Percentiles rank a stretch among this genome's conserved stretches.
Evolutionary conservation across 2,113 vertebrate genomes (phyloP).

Genomic region (Onychorhynchus coronatus): DNA sequence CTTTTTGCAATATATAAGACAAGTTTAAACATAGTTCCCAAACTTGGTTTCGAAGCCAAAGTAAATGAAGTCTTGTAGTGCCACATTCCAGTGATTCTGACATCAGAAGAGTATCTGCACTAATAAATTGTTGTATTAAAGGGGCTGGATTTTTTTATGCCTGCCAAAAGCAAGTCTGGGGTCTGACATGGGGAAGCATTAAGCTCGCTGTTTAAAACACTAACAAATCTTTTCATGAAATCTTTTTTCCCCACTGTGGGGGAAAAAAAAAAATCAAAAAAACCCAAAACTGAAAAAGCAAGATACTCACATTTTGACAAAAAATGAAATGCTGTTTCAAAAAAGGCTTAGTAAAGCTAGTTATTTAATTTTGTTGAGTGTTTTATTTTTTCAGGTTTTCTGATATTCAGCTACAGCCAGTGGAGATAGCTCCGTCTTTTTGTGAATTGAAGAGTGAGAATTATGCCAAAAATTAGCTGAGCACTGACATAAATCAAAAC

Average conservation of each 20-base stretch:
- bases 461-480: neutral
- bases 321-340: neutral
- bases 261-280: neutral
- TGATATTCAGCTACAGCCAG: neutral
- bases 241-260: neutral
- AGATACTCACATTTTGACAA: neutral
- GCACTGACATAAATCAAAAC: neutral
- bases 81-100: conserved; percentile 60
- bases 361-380: neutral
- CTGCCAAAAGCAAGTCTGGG: neutral
- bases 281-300: neutral
- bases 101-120: conserved; percentile 41
- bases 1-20: conserved; percentile 21
- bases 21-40: conserved; percentile 49
- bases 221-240: neutral
- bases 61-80: conserved; percentile 48
- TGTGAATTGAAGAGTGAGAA: neutral
- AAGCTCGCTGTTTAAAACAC: neutral
- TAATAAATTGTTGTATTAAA: neutral
- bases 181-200: neutral
- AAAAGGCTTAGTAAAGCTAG: neutral
- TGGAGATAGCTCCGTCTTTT: neutral
- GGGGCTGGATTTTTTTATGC: neutral
- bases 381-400: neutral
- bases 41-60: conserved; percentile 33